These are phyloP conservation scores for Phytoseiulus persimilis DNA, from an alignment of 2,888 invertebrate genomes.

Conservation along the genomic window DNA sequence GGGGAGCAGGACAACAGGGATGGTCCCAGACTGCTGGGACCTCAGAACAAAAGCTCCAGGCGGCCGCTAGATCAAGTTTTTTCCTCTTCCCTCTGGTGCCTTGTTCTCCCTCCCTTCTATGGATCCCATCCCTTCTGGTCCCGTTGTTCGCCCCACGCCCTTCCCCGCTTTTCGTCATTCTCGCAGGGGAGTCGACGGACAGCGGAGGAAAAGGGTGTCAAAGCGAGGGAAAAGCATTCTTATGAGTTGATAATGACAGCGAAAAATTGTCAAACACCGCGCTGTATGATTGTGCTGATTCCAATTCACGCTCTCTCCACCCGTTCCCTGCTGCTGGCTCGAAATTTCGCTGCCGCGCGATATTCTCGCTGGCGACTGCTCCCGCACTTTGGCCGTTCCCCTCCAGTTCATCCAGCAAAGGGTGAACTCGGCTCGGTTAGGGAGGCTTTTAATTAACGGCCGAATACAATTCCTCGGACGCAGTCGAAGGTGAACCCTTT, in stretches of 20 bases:
- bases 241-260: neutral
- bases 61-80: neutral
- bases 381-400: neutral
- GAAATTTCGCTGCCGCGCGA: neutral
- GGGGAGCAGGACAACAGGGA: neutral
- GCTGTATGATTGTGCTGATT: neutral
- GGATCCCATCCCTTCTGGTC: neutral
- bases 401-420: neutral
- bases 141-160: neutral
- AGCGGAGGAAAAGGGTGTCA: neutral
- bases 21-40: neutral
- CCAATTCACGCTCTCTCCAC: neutral
- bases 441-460: neutral
- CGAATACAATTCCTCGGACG: neutral
- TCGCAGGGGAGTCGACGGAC: neutral
- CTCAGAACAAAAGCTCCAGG: neutral
- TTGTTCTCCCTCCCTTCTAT: neutral
- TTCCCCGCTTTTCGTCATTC: neutral
- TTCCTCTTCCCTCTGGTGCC: neutral
- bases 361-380: neutral
- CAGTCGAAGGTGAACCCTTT: neutral
- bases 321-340: neutral
- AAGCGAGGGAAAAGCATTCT: neutral
- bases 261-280: neutral
- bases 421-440: neutral